Evolutionary conservation across 2,888 invertebrate species (phyloP).

Genomic region (Macaria liturata): DNA sequence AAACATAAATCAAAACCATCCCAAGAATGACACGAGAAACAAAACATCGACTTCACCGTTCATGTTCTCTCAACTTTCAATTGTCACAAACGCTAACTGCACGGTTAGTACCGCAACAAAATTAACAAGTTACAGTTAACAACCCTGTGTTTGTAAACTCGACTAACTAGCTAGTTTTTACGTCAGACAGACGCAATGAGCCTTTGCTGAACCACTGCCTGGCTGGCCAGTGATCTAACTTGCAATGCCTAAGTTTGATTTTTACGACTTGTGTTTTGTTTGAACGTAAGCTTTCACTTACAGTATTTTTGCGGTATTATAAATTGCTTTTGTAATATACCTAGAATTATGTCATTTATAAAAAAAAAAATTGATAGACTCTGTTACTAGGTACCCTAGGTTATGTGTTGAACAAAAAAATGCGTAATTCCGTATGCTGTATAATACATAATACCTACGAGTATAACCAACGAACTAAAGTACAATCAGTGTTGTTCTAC

Average conservation of each 20-base stretch:
- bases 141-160: constrained; percentile 73
- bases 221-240: constrained; percentile 9
- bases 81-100: constrained; percentile 63
- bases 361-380: no score
- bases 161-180: constrained; percentile 72
- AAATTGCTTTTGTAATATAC: no score
- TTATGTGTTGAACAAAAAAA: no score
- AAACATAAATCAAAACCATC: neutral
- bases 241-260: neutral
- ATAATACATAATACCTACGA: no score
- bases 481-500: no score
- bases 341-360: no score
- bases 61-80: constrained; percentile 48
- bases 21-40: constrained; percentile 25
- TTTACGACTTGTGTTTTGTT: neutral
- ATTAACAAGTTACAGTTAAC: constrained; percentile 80
- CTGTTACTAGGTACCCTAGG: no score
- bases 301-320: no score
- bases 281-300: no score
- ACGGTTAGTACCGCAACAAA: constrained; percentile 52
- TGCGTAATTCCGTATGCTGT: no score
- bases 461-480: no score
- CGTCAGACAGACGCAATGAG: constrained; percentile 45
- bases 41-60: constrained; percentile 38
- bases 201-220: constrained; percentile 21